phyloP scores from a whole-genome alignment of 2,113 vertebrate genomes.

The Tupaia chinensis region DNA sequence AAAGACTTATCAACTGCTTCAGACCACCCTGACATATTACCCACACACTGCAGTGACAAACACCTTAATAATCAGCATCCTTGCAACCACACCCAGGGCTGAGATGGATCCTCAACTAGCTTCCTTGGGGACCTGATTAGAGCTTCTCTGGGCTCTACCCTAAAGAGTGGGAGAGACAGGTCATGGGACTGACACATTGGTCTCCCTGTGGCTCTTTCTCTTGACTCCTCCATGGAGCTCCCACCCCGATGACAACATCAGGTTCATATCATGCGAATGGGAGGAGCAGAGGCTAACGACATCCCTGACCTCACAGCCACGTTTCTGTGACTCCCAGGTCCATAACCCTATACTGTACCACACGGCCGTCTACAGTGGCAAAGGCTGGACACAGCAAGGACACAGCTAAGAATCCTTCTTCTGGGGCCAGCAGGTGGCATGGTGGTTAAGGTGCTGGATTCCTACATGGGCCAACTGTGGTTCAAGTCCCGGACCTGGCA shows the following conservation, averaged over 20 bases:
- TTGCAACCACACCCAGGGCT: too few relatives aligned
- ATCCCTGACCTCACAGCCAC: fast-evolving
- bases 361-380: neutral
- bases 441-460: too few relatives aligned
- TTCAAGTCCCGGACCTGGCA: too few relatives aligned
- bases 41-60: neutral
- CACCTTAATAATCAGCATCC: too few relatives aligned
- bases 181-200: neutral
- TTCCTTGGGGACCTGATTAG: too few relatives aligned
- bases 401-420: neutral
- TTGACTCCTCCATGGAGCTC: neutral
- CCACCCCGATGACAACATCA: fast-evolving
- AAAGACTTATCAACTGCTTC: neutral
- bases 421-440: too few relatives aligned
- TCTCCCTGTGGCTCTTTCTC: neutral
- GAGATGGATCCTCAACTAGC: too few relatives aligned
- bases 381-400: neutral
- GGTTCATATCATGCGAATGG: too few relatives aligned
- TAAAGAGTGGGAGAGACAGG: fast-evolving
- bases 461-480: too few relatives aligned
- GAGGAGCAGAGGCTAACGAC: neutral
- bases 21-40: too few relatives aligned
- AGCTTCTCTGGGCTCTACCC: neutral
- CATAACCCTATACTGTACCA: neutral
- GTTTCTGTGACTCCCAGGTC: neutral